Conservation (phyloP, 2,888 invertebrate species). For the Zaprionus obscuricornis region DNA sequence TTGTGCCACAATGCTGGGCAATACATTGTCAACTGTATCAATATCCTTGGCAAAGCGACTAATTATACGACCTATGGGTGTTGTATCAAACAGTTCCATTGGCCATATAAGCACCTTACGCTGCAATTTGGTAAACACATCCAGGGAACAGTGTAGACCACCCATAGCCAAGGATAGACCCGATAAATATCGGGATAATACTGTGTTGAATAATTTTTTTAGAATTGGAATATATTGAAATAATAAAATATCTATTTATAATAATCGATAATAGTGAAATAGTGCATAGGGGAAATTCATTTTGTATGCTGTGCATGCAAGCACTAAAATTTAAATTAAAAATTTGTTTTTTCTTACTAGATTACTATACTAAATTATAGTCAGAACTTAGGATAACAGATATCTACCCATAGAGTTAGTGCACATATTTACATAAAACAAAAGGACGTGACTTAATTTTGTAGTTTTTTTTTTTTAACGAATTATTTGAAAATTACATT, state of each 20-base stretch:
- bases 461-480: too few relatives aligned
- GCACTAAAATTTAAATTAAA: constrained; percentile 4
- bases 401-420: constrained; percentile 26
- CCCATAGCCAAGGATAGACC: constrained; percentile 83
- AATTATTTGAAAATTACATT: too few relatives aligned
- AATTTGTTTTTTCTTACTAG: too few relatives aligned
- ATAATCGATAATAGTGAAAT: too few relatives aligned
- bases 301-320: constrained; percentile 39
- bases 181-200: constrained; percentile 81
- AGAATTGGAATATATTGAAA: too few relatives aligned
- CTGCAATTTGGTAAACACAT: constrained; percentile 86
- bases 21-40: constrained; percentile 85
- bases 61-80: constrained; percentile 90
- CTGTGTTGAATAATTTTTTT: constrained; percentile 57
- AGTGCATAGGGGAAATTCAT: too few relatives aligned
- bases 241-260: too few relatives aligned
- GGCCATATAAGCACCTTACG: constrained; percentile 87
- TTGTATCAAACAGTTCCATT: constrained; percentile 91
- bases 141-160: constrained; percentile 85
- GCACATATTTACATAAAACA: constrained; percentile 3
- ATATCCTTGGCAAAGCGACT: constrained; percentile 87
- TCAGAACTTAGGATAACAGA: too few relatives aligned
- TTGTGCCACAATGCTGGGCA: constrained; percentile 83
- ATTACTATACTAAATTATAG: too few relatives aligned
- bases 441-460: too few relatives aligned